A percentile compares a stretch with the other conserved stretches of the same genome.
phyloP scores from a whole-genome alignment of 2,888 invertebrate genomes.

The Stegana nigrithorax region DNA sequence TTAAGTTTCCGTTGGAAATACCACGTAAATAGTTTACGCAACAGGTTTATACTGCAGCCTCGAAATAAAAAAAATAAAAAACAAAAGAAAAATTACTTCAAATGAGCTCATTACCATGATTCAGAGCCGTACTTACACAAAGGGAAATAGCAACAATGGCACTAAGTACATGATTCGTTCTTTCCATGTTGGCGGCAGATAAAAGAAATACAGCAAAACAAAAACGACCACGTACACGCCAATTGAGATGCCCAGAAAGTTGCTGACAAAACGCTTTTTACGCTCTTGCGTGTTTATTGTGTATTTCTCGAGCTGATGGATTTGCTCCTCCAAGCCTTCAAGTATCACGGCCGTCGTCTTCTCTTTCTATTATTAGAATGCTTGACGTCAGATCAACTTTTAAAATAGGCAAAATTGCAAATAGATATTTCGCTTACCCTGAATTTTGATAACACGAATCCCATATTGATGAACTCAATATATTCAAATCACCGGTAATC shows the following conservation, averaged over 20 bases:
- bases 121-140: constrained; percentile 78
- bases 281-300: constrained; percentile 82
- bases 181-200: constrained; percentile 80
- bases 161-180: constrained; percentile 81
- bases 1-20: constrained; percentile 87
- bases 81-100: constrained; percentile 16
- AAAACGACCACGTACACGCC: constrained; percentile 79
- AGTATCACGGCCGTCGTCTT: constrained; percentile 71
- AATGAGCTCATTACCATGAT: constrained; percentile 17
- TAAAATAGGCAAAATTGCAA: constrained; percentile 27
- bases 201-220: constrained; percentile 82
- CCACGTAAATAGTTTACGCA: constrained; percentile 86
- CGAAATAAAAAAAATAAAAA: no score
- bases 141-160: constrained; percentile 83
- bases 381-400: constrained; percentile 23
- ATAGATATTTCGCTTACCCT: constrained; percentile 71
- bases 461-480: constrained; percentile 70
- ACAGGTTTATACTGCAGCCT: constrained; percentile 77
- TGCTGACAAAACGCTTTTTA: constrained; percentile 84
- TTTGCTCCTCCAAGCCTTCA: constrained; percentile 82
- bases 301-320: constrained; percentile 84
- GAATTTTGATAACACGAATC: constrained; percentile 76
- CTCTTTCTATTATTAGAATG: constrained; percentile 68
- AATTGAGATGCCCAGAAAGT: constrained; percentile 78
- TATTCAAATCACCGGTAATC: background rate